A percentile compares a stretch with the other conserved stretches of the same genome.
Conservation (phyloP, 2,888 invertebrate species). For the Aporophyla nigra region DNA sequence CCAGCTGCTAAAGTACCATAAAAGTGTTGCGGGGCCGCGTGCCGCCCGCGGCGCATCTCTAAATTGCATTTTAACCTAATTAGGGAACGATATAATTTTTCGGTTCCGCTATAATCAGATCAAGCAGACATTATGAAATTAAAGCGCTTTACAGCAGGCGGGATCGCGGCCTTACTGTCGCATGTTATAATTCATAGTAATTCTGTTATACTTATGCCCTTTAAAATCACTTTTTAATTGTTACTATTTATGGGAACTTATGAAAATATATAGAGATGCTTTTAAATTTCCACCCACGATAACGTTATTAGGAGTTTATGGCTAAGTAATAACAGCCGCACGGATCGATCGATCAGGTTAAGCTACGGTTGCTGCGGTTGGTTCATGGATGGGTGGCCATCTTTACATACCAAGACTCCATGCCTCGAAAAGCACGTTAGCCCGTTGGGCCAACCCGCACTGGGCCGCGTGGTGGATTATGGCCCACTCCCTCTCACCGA, state of each 20-base stretch:
- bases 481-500: too few relatives aligned
- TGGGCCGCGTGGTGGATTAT: too few relatives aligned
- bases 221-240: slow-evolving; percentile 21
- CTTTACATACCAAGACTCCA: too few relatives aligned
- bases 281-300: too few relatives aligned
- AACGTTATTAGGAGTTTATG: too few relatives aligned
- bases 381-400: too few relatives aligned
- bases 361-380: too few relatives aligned
- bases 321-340: too few relatives aligned
- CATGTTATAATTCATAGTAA: slow-evolving; percentile 73
- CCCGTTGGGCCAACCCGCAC: too few relatives aligned
- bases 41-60: slow-evolving; percentile 88
- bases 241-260: neutral
- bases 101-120: slow-evolving; percentile 89
- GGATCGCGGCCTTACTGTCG: slow-evolving; percentile 72
- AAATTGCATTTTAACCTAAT: slow-evolving; percentile 91
- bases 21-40: slow-evolving; percentile 79
- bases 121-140: slow-evolving; percentile 88
- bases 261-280: too few relatives aligned
- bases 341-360: too few relatives aligned
- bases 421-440: too few relatives aligned
- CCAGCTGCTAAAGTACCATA: slow-evolving; percentile 74
- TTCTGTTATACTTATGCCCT: slow-evolving; percentile 50
- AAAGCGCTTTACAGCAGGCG: slow-evolving; percentile 84
- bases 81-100: slow-evolving; percentile 90